phyloP scores from a whole-genome alignment of 2,888 invertebrate species.

The Trachelus tabidus region DNA sequence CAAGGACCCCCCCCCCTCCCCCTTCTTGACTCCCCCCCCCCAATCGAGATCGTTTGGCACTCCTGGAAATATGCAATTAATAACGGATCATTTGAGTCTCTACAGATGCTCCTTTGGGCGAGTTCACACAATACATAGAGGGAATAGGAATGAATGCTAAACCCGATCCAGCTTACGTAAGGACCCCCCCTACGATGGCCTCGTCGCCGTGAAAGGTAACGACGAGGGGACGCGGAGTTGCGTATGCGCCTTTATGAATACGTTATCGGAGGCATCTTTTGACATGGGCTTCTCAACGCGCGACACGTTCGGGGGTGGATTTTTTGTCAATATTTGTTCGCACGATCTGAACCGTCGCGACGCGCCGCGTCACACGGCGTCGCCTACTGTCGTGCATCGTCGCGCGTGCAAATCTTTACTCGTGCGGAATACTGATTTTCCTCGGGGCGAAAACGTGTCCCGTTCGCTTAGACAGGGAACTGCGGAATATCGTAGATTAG shows the following conservation, averaged over 20 bases:
- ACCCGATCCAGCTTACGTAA: neutral
- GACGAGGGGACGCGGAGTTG: neutral
- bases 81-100: conserved; percentile 23
- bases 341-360: conserved; percentile 1
- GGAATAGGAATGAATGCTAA: neutral
- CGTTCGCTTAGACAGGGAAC: neutral
- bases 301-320: conserved; percentile 8
- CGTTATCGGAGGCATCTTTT: conserved; percentile 45
- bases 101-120: neutral
- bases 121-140: neutral
- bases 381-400: conserved; percentile 1
- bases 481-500: neutral
- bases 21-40: too few relatives aligned
- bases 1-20: too few relatives aligned
- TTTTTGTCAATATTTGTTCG: conserved; percentile 32
- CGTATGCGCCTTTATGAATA: conserved; percentile 46
- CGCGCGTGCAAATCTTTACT: neutral
- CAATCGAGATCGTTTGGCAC: neutral
- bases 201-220: neutral
- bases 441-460: neutral
- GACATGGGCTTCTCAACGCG: conserved; percentile 19
- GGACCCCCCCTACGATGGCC: neutral
- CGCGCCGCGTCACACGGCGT: conserved; percentile 1
- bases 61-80: conserved; percentile 7
- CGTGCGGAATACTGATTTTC: neutral